These are phyloP conservation scores for cattle (Bos taurus) DNA, from an alignment of 2,113 vertebrate species.

Conservation along the genomic window DNA sequence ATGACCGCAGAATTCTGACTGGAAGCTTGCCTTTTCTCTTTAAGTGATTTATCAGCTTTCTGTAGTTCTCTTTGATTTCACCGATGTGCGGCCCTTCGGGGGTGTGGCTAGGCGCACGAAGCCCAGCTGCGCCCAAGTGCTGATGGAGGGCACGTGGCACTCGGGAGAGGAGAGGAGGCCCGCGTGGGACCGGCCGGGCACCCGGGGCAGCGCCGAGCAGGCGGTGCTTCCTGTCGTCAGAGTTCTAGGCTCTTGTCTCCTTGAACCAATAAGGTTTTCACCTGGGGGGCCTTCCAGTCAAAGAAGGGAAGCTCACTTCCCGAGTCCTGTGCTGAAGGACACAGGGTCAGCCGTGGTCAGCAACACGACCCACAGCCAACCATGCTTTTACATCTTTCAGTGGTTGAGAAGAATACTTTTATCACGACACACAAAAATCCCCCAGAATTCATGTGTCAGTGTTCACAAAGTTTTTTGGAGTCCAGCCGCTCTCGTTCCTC, in stretches of 20 bases:
- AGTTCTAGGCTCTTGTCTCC: background rate
- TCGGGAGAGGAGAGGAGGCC: rapidly evolving
- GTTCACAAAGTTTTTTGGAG: background rate
- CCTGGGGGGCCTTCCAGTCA: background rate
- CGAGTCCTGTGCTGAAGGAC: too few relatives aligned
- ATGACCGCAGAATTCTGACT: background rate
- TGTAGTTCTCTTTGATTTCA: background rate
- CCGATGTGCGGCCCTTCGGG: background rate
- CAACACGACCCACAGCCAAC: background rate
- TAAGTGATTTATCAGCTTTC: background rate
- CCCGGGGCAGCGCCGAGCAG: conserved; percentile 1
- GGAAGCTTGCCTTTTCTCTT: background rate
- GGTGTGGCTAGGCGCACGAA: background rate
- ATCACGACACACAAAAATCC: background rate
- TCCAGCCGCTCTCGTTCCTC: background rate
- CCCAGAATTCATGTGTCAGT: background rate
- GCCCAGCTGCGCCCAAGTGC: rapidly evolving
- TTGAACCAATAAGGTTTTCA: background rate
- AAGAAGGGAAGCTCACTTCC: rapidly evolving
- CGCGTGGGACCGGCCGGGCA: rapidly evolving
- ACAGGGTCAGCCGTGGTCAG: background rate
- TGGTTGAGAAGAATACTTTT: background rate
- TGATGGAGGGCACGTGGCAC: rapidly evolving
- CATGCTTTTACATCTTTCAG: background rate
- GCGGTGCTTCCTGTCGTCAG: rapidly evolving